These are phyloP conservation scores for Distichodus sexfasciatus DNA, from an alignment of 2,797 vertebrate genomes.

Conservation along the genomic window DNA sequence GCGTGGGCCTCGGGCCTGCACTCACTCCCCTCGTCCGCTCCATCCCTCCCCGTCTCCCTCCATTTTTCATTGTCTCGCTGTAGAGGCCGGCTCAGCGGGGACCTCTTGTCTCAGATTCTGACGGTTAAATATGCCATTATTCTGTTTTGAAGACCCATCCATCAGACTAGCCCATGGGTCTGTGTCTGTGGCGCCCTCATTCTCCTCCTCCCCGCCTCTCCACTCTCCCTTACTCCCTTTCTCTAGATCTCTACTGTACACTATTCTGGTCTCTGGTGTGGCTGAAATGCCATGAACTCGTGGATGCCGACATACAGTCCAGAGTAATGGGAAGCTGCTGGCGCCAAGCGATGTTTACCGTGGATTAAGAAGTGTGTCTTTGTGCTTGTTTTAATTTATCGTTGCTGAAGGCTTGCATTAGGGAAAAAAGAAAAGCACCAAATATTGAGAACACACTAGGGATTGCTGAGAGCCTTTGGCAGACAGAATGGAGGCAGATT, in stretches of 20 bases:
- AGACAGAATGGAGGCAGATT: no score
- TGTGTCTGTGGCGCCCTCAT: neutral
- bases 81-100: neutral
- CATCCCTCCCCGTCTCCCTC: neutral
- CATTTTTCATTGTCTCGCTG: neutral
- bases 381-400: conserved; percentile 55
- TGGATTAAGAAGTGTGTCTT: conserved; percentile 44
- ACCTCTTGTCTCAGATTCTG: conserved; percentile 11
- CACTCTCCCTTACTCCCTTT: neutral
- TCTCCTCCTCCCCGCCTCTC: neutral
- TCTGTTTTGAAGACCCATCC: conserved; percentile 16
- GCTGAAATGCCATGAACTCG: neutral
- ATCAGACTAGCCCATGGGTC: conserved; percentile 11
- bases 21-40: neutral
- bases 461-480: no score
- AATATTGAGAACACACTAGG: neutral
- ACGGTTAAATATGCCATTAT: conserved; percentile 26
- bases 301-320: neutral
- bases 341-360: conserved; percentile 39
- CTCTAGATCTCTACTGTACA: neutral
- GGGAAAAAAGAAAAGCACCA: no score
- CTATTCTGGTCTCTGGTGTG: neutral
- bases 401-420: conserved; percentile 16
- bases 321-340: neutral
- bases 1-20: conserved; percentile 50